These are phyloP conservation scores for Tromatobia lineatoria DNA, from an alignment of 2,888 invertebrate genomes.

Conservation along the genomic window DNA sequence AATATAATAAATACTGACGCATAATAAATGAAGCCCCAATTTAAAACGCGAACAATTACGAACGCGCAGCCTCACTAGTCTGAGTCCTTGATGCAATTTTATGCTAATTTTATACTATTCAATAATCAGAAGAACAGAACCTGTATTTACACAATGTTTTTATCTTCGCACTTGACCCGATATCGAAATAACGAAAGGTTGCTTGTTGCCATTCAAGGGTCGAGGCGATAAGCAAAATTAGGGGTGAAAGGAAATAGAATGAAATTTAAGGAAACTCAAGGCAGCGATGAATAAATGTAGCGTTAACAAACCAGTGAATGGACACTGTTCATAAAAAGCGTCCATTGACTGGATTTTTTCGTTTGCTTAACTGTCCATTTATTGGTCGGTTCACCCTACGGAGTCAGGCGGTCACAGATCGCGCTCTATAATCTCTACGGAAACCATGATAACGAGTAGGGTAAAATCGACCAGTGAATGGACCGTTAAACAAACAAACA, in stretches of 20 bases:
- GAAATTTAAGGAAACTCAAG: not conserved
- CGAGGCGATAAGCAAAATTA: not conserved
- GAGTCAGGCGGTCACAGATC: not conserved
- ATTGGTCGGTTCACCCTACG: too few relatives aligned
- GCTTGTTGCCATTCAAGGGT: not conserved
- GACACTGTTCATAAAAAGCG: too few relatives aligned
- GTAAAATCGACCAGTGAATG: too few relatives aligned
- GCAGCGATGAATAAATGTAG: conserved; percentile 5
- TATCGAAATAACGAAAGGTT: not conserved
- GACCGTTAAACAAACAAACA: too few relatives aligned
- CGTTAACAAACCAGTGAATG: too few relatives aligned
- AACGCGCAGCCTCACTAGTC: not conserved
- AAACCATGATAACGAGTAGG: conserved; percentile 60
- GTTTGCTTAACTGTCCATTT: too few relatives aligned
- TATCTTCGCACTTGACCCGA: not conserved
- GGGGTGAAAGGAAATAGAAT: not conserved
- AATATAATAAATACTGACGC: not conserved
- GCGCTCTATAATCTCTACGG: not conserved
- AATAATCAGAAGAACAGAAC: not conserved
- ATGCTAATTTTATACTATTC: not conserved
- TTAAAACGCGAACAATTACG: too few relatives aligned
- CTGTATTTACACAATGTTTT: not conserved
- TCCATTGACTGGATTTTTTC: too few relatives aligned
- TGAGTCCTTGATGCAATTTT: not conserved
- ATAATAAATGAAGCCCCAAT: too few relatives aligned